Conservation (phyloP, 53 echinoderm and acorn worm genomes). For the Pentamera pediparva region DNA sequence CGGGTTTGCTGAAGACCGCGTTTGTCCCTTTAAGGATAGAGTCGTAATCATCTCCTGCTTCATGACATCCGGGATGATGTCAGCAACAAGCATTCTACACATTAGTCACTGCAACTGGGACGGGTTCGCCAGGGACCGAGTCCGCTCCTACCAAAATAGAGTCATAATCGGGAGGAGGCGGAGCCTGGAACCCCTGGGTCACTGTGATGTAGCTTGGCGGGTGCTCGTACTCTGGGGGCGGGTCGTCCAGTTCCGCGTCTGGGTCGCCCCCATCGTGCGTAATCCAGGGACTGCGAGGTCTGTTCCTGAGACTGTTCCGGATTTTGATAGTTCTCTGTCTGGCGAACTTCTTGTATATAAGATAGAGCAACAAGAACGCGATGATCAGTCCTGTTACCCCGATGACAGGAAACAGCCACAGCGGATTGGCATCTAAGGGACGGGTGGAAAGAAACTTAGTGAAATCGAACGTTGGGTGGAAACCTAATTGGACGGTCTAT, state of each 20-base stretch:
- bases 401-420: slow-evolving; percentile 10
- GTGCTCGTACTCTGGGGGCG: slow-evolving; percentile 3
- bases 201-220: slow-evolving; percentile 20
- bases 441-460: no score
- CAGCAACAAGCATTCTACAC: no score
- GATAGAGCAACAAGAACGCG: neutral
- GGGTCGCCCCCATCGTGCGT: neutral
- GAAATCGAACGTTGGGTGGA: no score
- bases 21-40: no score
- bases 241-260: neutral
- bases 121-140: no score
- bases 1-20: no score
- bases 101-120: no score
- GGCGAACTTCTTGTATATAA: slow-evolving; percentile 1
- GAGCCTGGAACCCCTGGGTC: slow-evolving; percentile 9
- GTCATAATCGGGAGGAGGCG: slow-evolving; percentile 13
- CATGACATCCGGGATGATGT: no score
- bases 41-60: no score
- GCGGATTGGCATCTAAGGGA: no score
- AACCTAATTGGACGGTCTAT: no score
- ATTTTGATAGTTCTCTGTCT: slow-evolving; percentile 15
- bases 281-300: slow-evolving; percentile 14
- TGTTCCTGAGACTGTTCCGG: slow-evolving; percentile 13
- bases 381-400: neutral
- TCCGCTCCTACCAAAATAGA: no score